phyloP scores from a whole-genome alignment of 2,888 invertebrate species.

The Disparrhopalites patrizii region DNA sequence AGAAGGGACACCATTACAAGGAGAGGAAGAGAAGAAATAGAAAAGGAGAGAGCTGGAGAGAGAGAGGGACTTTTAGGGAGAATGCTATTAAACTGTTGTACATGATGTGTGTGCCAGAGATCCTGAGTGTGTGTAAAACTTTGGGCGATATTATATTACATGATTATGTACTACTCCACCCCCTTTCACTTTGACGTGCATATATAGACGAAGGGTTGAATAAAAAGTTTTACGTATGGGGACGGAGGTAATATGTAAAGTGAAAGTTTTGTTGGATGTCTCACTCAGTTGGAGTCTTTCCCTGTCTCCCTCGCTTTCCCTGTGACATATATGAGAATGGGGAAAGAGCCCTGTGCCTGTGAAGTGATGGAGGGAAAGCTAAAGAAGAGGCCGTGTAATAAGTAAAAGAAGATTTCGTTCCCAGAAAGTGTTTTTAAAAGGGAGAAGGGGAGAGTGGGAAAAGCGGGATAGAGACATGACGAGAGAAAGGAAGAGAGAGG shows the following conservation, averaged over 20 bases:
- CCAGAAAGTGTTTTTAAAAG: too few species aligned
- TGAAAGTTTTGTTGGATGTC: background rate
- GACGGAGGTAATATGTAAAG: slow-evolving; percentile 12
- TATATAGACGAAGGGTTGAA: too few species aligned
- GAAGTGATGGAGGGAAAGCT: too few species aligned
- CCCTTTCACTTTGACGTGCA: too few species aligned
- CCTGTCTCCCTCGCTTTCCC: too few species aligned
- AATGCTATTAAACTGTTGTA: too few species aligned
- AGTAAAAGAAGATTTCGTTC: slow-evolving; percentile 18
- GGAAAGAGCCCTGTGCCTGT: too few species aligned
- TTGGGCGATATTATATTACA: background rate
- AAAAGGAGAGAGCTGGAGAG: background rate
- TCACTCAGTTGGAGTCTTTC: slow-evolving; percentile 16
- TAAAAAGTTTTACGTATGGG: too few species aligned
- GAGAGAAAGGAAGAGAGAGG: background rate
- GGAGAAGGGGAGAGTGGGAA: too few species aligned
- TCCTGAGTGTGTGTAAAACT: background rate
- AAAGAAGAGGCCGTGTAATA: slow-evolving; percentile 12
- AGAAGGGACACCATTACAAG: background rate
- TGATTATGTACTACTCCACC: background rate
- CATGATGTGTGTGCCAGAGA: background rate
- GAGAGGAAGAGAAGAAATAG: background rate
- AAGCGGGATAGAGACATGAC: too few species aligned
- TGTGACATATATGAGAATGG: too few species aligned
- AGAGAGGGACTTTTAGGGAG: too few species aligned